phyloP scores from a whole-genome alignment of 2,888 invertebrate species.

The Blera fallax region DNA sequence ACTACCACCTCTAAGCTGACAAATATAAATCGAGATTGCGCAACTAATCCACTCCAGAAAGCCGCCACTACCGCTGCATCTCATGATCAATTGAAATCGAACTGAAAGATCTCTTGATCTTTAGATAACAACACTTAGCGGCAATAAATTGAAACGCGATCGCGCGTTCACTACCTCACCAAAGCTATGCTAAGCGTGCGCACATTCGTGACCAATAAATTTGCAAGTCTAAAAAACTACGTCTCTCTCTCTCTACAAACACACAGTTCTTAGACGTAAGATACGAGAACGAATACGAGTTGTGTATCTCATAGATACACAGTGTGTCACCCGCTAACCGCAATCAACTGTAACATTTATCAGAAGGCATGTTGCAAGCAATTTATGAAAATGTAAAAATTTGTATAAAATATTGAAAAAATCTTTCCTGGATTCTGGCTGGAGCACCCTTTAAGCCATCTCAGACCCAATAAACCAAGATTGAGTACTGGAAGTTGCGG shows the following conservation, averaged over 20 bases:
- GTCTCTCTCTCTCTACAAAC: background rate
- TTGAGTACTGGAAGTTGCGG: background rate
- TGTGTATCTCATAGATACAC: background rate
- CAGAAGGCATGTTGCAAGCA: conserved; percentile 50
- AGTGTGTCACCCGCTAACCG: conserved; percentile 51
- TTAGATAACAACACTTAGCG: conserved; percentile 66
- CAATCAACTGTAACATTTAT: conserved; percentile 61
- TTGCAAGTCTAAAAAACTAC: conserved; percentile 51
- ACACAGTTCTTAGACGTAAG: conserved; percentile 22
- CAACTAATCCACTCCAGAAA: conserved; percentile 36
- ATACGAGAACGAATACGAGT: conserved; percentile 42
- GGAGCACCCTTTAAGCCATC: conserved; percentile 21
- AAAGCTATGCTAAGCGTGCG: conserved; percentile 48
- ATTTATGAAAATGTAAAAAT: conserved; percentile 60
- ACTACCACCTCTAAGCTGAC: conserved; percentile 34
- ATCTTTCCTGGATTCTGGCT: conserved; percentile 47
- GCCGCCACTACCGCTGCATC: conserved; percentile 18
- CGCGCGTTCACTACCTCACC: conserved; percentile 29
- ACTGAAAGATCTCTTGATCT: conserved; percentile 62
- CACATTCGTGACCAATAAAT: conserved; percentile 69
- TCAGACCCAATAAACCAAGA: background rate
- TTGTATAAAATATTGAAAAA: conserved; percentile 53
- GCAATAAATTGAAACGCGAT: conserved; percentile 69
- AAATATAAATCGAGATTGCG: conserved; percentile 65
- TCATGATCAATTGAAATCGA: conserved; percentile 70